A percentile compares a stretch with the other conserved stretches of the same genome.
phyloP scores from a whole-genome alignment of 2,888 invertebrate species.

The Cyaniris semiargus region DNA sequence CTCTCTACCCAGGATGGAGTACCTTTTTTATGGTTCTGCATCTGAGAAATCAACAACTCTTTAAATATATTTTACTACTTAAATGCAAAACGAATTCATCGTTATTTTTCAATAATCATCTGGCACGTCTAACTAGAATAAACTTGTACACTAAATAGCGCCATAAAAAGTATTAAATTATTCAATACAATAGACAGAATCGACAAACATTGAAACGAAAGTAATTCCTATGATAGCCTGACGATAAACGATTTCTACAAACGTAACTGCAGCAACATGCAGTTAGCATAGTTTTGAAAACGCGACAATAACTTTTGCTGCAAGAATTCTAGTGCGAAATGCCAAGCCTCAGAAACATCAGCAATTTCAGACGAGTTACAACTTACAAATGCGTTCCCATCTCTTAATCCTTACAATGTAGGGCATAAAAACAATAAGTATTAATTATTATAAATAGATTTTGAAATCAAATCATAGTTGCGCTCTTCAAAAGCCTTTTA shows the following conservation, averaged over 20 bases:
- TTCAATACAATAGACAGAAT: background rate
- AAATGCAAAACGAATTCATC: background rate
- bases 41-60: constrained; percentile 49
- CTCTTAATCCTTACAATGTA: too few species aligned
- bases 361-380: too few species aligned
- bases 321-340: too few species aligned
- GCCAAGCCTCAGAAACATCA: too few species aligned
- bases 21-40: constrained; percentile 75
- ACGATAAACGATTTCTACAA: background rate
- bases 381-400: too few species aligned
- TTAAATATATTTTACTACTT: background rate
- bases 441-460: too few species aligned
- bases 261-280: background rate
- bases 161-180: background rate
- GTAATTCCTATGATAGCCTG: background rate
- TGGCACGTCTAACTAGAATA: too few species aligned
- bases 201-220: background rate
- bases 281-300: background rate
- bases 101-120: background rate
- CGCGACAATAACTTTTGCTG: background rate
- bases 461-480: too few species aligned
- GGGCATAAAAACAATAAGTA: too few species aligned
- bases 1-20: constrained; percentile 81
- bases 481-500: too few species aligned
- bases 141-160: too few species aligned